phyloP scores from a whole-genome alignment of 2,113 vertebrate genomes.

The Gobius niger region DNA sequence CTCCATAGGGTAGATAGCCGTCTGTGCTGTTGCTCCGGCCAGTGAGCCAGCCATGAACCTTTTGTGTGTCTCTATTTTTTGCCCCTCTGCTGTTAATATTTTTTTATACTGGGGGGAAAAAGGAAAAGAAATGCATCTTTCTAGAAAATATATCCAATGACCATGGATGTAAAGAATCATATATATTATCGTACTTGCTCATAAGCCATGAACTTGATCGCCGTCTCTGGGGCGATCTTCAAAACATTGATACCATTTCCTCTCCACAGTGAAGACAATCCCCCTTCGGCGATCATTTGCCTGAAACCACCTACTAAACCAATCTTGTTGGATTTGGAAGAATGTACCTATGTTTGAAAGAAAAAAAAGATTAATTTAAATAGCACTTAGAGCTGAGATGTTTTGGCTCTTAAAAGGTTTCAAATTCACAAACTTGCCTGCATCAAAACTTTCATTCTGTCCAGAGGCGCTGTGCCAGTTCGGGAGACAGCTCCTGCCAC shows the following conservation, averaged over 20 bases:
- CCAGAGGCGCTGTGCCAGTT: slow-evolving; percentile 90
- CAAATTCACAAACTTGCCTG: slow-evolving; percentile 74
- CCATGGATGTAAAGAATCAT: too few relatives aligned
- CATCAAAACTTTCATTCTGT: slow-evolving; percentile 95
- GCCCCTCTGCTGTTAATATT: slow-evolving; percentile 82
- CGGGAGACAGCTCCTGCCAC: slow-evolving; percentile 88
- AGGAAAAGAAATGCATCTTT: background rate
- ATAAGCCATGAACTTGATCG: slow-evolving; percentile 94
- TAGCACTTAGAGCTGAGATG: slow-evolving; percentile 10
- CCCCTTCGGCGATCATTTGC: slow-evolving; percentile 91
- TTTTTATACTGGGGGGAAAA: slow-evolving; percentile 85
- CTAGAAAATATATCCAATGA: background rate
- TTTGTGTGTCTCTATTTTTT: slow-evolving; percentile 82
- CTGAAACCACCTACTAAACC: slow-evolving; percentile 83
- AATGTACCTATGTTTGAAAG: slow-evolving; percentile 81
- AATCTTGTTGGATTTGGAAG: slow-evolving; percentile 83
- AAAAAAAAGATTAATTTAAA: background rate
- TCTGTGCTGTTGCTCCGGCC: slow-evolving; percentile 93
- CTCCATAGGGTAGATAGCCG: slow-evolving; percentile 97
- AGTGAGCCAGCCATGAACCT: slow-evolving; percentile 92
- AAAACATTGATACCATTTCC: slow-evolving; percentile 94
- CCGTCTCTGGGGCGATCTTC: slow-evolving; percentile 95
- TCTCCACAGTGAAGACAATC: slow-evolving; percentile 87
- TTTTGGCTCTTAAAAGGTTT: background rate
- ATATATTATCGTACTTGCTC: slow-evolving; percentile 28